Evolutionary conservation across 2,113 vertebrate species (phyloP), one percentile per base, ranked within the genome.

Genomic region (Rhinolophus sinicus): DNA sequence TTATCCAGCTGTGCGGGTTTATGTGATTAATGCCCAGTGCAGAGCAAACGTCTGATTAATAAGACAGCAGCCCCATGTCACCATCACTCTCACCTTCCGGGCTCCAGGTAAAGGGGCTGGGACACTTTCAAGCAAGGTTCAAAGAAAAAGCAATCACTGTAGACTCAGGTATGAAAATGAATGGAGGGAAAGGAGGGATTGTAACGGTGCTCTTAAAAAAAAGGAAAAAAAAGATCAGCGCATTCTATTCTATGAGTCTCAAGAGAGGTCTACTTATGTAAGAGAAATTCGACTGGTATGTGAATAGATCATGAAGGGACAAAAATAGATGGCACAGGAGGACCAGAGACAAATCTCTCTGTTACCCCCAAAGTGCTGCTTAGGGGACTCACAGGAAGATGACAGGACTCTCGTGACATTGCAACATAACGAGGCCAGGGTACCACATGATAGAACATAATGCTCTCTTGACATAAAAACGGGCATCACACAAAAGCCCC

Each of bases 91-190:
- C 65, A 95, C 95, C 78, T 96, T 84, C 21, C 0, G 54, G 52
- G 35, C 4, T 30, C 65, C 69, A 85, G 78, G 84, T 52, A 50
- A 62, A 80, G 44, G 33, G 28, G 28, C 50, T 1, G 21, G 54
- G 56, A 35, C 11, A 56, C 67, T 83, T 86, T 81, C 22, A 58
- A 73, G 94, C 69, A 73, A 90, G 72, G 73, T 60, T 95, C 88
- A 86, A 62, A 95, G 65, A 33, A 60, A 91, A 90, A 83, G 90
- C 92, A 94, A 88, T 40, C 60, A 54, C 54, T 67, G 24, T 60
- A 95, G 91, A n/a, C n/a, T n/a, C n/a, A n/a, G n/a, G n/a, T n/a
- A 98, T 75, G 40, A 40, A 40, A 40, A 96, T 90, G 92, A 94
- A 72, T 92, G 67, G 88, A 81, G 94, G 64, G 67, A 78, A 94